Conservation (phyloP, 64 coral and sea anemone species). For the Exaiptasia diaphana region DNA sequence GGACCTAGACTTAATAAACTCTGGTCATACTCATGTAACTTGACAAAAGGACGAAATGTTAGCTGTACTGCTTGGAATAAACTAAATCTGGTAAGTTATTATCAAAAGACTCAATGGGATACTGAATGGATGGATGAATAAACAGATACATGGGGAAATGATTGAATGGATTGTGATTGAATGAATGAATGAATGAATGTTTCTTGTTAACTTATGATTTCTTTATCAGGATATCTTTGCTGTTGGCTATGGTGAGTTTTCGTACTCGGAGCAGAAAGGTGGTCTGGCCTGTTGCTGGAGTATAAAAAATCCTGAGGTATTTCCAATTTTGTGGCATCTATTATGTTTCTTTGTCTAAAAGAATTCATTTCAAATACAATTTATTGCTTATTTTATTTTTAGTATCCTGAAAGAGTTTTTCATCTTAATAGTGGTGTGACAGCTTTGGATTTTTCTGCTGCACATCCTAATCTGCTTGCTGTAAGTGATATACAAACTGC, state of each 20-base stretch:
- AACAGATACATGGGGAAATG: neutral
- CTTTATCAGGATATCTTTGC: conserved; percentile 86
- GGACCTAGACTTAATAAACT: conserved; percentile 92
- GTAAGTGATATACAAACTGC: conserved; percentile 44
- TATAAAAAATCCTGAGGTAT: conserved; percentile 92
- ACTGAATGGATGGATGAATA: no score
- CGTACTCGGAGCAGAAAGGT: conserved; percentile 87
- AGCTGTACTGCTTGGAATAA: conserved; percentile 98
- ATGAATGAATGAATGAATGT: neutral
- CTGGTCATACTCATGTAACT: conserved; percentile 78
- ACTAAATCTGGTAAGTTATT: conserved; percentile 63
- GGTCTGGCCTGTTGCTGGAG: conserved; percentile 92
- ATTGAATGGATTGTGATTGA: neutral
- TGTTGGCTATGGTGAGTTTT: conserved; percentile 96
- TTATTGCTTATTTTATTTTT: neutral
- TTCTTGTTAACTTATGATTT: neutral
- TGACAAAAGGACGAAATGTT: conserved; percentile 92
- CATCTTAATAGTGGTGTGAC: conserved; percentile 78
- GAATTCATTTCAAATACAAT: neutral
- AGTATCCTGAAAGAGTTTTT: conserved; percentile 87
- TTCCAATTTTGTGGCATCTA: neutral
- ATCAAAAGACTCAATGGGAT: no score
- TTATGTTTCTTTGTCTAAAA: neutral
- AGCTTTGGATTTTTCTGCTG: conserved; percentile 82
- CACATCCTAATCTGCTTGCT: conserved; percentile 79